Percentiles rank a stretch among this genome's conserved stretches.
Evolutionary conservation across 1,140 invertebrate species (phyloP).

Genomic region (Solenopsis invicta): DNA sequence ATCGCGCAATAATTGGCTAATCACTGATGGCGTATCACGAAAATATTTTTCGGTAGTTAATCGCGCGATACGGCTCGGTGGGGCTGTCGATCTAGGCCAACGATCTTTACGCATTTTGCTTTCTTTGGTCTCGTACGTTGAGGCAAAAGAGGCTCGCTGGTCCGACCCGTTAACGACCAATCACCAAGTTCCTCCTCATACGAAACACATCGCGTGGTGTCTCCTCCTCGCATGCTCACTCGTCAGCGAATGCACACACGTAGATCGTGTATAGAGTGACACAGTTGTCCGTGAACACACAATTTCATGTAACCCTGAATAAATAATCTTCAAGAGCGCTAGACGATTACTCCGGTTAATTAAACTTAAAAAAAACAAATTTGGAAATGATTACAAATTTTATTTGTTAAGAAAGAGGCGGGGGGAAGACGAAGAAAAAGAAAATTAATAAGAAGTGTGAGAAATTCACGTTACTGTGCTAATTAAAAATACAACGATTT

Average conservation of each 20-base stretch:
- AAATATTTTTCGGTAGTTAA: constrained; percentile 33
- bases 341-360: background rate
- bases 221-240: constrained; percentile 1
- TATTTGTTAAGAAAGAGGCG: background rate
- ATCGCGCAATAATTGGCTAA: background rate
- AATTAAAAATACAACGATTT: too few species aligned
- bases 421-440: background rate
- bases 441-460: background rate
- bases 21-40: background rate
- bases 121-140: constrained; percentile 21
- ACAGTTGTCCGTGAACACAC: background rate
- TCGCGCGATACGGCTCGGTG: background rate
- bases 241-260: background rate
- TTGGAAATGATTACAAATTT: background rate
- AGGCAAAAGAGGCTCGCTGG: constrained; percentile 72
- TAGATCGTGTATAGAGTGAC: background rate
- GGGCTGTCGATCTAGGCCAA: constrained; percentile 53
- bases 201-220: constrained; percentile 73
- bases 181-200: constrained; percentile 35
- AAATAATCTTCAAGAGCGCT: background rate
- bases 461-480: background rate
- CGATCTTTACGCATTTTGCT: constrained; percentile 41
- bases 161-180: constrained; percentile 72
- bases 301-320: background rate
- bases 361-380: background rate